A percentile compares a stretch with the other conserved stretches of the same genome.
phyloP scores from a whole-genome alignment of 2,113 vertebrate species.

The Callospermophilus lateralis region DNA sequence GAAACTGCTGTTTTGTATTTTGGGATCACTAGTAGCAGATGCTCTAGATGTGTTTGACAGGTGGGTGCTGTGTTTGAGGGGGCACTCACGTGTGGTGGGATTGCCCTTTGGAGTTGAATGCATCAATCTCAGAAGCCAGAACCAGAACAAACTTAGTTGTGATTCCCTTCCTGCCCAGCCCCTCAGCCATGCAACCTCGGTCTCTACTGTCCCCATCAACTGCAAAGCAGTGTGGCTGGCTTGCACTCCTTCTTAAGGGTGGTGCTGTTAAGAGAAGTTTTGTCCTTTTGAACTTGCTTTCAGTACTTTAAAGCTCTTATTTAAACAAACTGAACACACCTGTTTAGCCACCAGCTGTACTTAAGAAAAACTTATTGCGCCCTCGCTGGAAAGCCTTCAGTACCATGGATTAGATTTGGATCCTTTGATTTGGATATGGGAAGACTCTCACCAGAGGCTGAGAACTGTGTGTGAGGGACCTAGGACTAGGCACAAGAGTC shows the following conservation, averaged over 20 bases:
- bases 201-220: not conserved
- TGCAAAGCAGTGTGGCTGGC: not conserved
- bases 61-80: not conserved
- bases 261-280: not conserved
- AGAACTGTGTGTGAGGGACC: not conserved
- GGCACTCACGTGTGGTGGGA: not conserved
- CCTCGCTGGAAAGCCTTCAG: not conserved
- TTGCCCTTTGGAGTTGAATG: not conserved
- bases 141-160: not conserved
- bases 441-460: not conserved
- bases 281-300: constrained; percentile 5
- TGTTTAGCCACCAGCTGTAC: not conserved
- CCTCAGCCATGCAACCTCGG: not conserved
- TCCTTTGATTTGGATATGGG: not conserved
- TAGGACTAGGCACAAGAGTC: not conserved
- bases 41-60: not conserved
- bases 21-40: not conserved
- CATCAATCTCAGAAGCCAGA: not conserved
- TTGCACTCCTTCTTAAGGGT: not conserved
- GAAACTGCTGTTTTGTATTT: not conserved
- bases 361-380: not conserved
- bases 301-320: not conserved
- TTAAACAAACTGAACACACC: not conserved
- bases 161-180: not conserved
- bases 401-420: not conserved